Base-by-base conservation (phyloP, 2,797 vertebrate genomes). In the Acanthornis magna region DNA sequence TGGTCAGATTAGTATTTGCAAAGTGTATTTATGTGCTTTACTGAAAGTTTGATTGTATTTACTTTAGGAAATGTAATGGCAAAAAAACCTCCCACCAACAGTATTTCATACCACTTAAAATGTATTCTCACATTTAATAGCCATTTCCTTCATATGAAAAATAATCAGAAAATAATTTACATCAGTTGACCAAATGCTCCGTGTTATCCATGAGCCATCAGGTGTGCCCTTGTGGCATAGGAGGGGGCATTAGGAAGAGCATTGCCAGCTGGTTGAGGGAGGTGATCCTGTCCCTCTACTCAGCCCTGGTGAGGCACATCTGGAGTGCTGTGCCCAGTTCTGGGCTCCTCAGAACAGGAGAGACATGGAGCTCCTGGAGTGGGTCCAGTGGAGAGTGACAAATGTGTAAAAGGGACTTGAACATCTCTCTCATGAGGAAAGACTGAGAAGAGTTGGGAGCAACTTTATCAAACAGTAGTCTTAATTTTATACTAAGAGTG, bases 331-430 rank as follows among this genome's bases (percentile, higher is more conserved):
- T 50, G 34, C 10, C 32, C 15, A 8, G 12, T 19, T 42, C 15
- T 43, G 66, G 12, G 2, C 22, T 72, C 8, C 13, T 57, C 19
- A 23, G 15, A 0, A 3, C 27, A 11, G 1, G 25, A 2, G 14
- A 36, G 34, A 55, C 10, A 2, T 7, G 34, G 48, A n/a, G 34
- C 11, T 62, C 3, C 43, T 14, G 22, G 9, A 29, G 7, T 4
- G 0, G 16, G 3, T 57, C 13, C 22, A 27, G 7, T 32, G 42
- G 18, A 13, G 10, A 7, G 34, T 2, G 10, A 7, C 26, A 36
- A 32, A 42, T 8, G 2, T 48, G 11, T 18, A 34, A 13, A 18
- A 48, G 15, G 12, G 11, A 32, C 21, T 34, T 30, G 15, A 48
- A 15, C 21, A 27, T 26, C 21, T 27, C 7, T 30, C 7, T 30